phyloP scores from a whole-genome alignment of 2,888 invertebrate species.

The Nomada hirtipes region DNA sequence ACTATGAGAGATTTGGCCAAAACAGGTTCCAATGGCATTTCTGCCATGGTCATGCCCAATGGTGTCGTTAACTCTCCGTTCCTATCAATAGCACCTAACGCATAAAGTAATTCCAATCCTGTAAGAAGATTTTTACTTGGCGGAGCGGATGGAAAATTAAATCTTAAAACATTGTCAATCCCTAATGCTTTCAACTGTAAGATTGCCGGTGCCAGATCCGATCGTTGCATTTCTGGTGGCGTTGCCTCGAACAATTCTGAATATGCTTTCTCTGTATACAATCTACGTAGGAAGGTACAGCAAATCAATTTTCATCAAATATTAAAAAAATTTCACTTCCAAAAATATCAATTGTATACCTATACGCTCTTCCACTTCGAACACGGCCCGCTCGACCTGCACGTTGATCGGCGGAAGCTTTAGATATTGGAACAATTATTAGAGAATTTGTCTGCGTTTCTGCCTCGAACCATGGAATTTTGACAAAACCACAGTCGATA shows the following conservation, averaged over 20 bases:
- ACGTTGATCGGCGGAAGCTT: conserved; percentile 95
- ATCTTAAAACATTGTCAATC: conserved; percentile 95
- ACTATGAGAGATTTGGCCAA: conserved; percentile 93
- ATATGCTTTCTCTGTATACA: conserved; percentile 92
- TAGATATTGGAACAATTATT: conserved; percentile 92
- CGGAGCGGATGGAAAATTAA: conserved; percentile 96
- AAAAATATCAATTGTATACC: conserved; percentile 84
- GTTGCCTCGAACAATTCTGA: conserved; percentile 89
- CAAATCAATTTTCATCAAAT: not conserved
- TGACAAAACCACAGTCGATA: conserved; percentile 98
- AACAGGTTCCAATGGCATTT: conserved; percentile 95
- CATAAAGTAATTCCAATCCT: conserved; percentile 94
- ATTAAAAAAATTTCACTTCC: not conserved
- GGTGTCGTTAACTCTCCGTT: conserved; percentile 91
- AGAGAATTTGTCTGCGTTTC: conserved; percentile 93
- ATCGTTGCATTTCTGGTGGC: conserved; percentile 97
- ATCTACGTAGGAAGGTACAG: conserved; percentile 83
- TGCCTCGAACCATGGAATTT: conserved; percentile 95
- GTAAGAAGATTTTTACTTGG: conserved; percentile 94
- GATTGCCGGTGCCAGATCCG: conserved; percentile 93
- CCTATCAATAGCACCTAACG: conserved; percentile 92
- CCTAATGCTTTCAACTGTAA: conserved; percentile 97
- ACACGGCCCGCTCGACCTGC: conserved; percentile 97
- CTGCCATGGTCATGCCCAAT: conserved; percentile 94
- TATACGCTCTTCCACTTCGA: conserved; percentile 92